These are phyloP conservation scores for Gonocerus acuteangulatus DNA, from an alignment of 2,888 invertebrate genomes.

Conservation along the genomic window DNA sequence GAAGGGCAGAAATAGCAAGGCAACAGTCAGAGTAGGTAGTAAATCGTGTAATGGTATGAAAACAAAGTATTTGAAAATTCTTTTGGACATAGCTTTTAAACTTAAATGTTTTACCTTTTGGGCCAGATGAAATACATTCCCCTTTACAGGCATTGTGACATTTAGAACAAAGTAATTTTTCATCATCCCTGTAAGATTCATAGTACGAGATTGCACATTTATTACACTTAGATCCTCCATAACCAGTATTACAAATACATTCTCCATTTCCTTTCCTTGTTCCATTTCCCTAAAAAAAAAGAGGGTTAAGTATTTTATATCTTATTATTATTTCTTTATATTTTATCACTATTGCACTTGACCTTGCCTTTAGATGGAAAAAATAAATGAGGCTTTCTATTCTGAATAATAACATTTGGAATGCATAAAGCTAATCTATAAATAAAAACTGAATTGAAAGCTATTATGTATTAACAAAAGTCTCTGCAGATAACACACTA, in stretches of 20 bases:
- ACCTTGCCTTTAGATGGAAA: background rate
- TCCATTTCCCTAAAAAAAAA: slow-evolving; percentile 63
- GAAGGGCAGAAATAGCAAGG: too few relatives aligned
- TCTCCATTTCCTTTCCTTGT: slow-evolving; percentile 88
- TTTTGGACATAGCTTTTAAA: too few relatives aligned
- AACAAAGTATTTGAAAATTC: too few relatives aligned
- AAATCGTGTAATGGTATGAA: too few relatives aligned
- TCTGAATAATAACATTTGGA: too few relatives aligned
- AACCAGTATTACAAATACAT: slow-evolving; percentile 78
- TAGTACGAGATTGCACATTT: slow-evolving; percentile 69
- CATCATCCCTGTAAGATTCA: slow-evolving; percentile 63
- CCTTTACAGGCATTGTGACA: slow-evolving; percentile 75
- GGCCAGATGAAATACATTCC: slow-evolving; percentile 65
- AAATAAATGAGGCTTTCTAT: too few relatives aligned
- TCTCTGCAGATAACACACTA: too few relatives aligned
- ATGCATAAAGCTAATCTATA: too few relatives aligned
- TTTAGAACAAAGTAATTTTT: slow-evolving; percentile 63
- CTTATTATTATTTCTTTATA: background rate
- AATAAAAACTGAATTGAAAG: too few relatives aligned
- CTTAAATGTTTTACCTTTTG: too few relatives aligned
- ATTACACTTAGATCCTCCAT: slow-evolving; percentile 67
- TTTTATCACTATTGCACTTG: background rate
- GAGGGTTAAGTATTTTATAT: background rate
- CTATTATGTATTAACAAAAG: too few relatives aligned
- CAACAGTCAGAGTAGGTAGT: too few relatives aligned